A percentile compares a stretch with the other conserved stretches of the same genome.
phyloP scores from a whole-genome alignment of 2,113 vertebrate genomes.

The Grus americana region DNA sequence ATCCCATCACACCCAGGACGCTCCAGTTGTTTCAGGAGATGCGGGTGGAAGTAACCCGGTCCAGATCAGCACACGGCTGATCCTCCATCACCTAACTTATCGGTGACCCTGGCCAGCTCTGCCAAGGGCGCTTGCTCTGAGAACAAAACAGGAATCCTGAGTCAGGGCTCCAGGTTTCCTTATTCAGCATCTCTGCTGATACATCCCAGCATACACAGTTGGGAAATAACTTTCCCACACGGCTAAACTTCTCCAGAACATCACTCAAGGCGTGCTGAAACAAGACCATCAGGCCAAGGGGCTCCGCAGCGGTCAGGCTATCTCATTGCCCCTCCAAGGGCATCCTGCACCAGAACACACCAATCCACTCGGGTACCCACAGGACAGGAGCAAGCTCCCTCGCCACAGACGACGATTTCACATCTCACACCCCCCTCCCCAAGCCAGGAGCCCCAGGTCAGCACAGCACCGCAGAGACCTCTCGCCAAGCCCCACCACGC shows the following conservation, averaged over 20 bases:
- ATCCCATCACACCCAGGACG: not conserved
- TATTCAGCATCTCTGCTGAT: not conserved
- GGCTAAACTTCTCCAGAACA: not conserved
- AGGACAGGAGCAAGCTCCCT: not conserved
- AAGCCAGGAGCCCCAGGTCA: not conserved
- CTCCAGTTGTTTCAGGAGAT: not conserved
- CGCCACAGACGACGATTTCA: not conserved
- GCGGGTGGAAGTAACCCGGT: not conserved
- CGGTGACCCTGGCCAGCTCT: not conserved
- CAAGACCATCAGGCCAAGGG: not conserved
- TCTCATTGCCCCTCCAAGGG: not conserved
- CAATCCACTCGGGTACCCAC: not conserved
- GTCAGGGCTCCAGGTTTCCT: not conserved
- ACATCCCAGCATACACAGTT: not conserved
- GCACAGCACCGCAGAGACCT: not conserved
- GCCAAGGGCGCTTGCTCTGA: not conserved
- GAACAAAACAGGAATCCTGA: not conserved
- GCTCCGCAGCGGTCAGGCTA: accelerated
- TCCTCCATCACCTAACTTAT: accelerated
- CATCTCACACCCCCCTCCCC: accelerated
- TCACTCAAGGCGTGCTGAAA: not conserved
- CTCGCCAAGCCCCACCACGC: accelerated
- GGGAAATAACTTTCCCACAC: not conserved
- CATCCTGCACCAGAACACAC: accelerated
- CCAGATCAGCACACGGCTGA: not conserved